Evolutionary conservation across 2,113 vertebrate species (phyloP).

Genomic region (Calidris pygmaea): DNA sequence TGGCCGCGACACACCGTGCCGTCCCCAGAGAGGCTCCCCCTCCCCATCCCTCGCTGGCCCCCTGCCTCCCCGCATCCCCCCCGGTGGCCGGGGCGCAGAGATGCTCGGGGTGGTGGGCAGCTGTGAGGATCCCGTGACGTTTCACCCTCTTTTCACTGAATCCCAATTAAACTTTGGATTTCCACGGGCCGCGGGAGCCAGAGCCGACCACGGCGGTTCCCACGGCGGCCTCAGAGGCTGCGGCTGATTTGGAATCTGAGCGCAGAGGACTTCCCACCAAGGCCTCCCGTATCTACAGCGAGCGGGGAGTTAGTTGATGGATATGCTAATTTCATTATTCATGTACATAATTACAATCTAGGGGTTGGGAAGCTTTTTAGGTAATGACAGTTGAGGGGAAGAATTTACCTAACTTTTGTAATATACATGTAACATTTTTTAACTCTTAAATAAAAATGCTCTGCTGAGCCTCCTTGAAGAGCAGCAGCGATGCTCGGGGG

Average conservation of each 20-base stretch:
- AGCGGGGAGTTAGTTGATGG: conserved; percentile 43
- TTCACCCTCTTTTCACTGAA: neutral
- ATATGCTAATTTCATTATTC: conserved; percentile 72
- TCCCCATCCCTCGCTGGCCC: rapidly evolving
- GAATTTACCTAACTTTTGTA: conserved; percentile 69
- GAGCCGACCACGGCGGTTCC: rapidly evolving
- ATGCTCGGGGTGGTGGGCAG: rapidly evolving
- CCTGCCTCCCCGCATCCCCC: rapidly evolving
- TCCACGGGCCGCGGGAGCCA: neutral
- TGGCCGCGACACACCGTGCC: rapidly evolving
- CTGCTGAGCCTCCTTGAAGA: neutral
- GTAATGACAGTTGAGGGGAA: conserved; percentile 56
- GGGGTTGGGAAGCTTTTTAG: conserved; percentile 60
- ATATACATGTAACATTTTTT: conserved; percentile 27
- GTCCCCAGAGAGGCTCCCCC: rapidly evolving
- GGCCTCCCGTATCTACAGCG: neutral
- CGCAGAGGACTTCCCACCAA: neutral
- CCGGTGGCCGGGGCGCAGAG: rapidly evolving
- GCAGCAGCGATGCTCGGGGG: rapidly evolving
- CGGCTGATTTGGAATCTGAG: neutral
- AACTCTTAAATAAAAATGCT: conserved; percentile 8
- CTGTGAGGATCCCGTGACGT: rapidly evolving
- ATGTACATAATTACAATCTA: conserved; percentile 65
- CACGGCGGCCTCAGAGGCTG: neutral
- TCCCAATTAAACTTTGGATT: neutral